Evolutionary conservation across 1,140 invertebrate genomes (phyloP).

Genomic region (Dinoponera quadriceps): DNA sequence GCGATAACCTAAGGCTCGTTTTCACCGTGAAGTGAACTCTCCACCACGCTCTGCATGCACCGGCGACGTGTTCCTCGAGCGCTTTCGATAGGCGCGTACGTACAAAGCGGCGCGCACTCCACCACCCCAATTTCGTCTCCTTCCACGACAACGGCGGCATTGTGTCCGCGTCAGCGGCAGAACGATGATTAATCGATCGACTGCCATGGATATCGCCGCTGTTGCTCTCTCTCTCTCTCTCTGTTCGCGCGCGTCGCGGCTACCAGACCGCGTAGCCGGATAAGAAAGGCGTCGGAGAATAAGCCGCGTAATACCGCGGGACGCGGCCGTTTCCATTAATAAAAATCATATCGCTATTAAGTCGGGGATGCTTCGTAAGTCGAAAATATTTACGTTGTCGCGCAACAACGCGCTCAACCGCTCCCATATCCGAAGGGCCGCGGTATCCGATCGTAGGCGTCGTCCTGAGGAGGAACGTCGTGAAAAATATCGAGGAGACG

Average conservation of each 20-base stretch:
- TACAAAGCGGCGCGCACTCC: slow-evolving; percentile 1
- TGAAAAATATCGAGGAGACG: slow-evolving; percentile 11
- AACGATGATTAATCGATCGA: slow-evolving; percentile 72
- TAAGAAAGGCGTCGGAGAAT: slow-evolving; percentile 48
- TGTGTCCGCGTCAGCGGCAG: slow-evolving; percentile 54
- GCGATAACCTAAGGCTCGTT: neutral
- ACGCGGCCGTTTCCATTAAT: slow-evolving; percentile 75
- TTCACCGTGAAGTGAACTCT: slow-evolving; percentile 6
- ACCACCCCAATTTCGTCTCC: slow-evolving; percentile 29
- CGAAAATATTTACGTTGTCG: slow-evolving; percentile 76
- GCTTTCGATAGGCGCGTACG: slow-evolving; percentile 5
- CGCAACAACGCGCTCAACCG: slow-evolving; percentile 7
- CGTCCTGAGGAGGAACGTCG: neutral
- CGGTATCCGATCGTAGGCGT: neutral
- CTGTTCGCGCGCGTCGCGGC: slow-evolving; percentile 35
- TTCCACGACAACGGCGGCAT: slow-evolving; percentile 64
- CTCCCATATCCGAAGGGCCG: no score
- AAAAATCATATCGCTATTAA: slow-evolving; percentile 81
- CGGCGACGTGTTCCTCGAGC: neutral
- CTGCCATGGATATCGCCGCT: slow-evolving; percentile 57
- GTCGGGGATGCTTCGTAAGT: no score
- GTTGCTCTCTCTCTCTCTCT: slow-evolving; percentile 4
- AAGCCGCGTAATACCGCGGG: slow-evolving; percentile 56
- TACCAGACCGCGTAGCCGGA: slow-evolving; percentile 33
- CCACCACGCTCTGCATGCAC: neutral